A percentile compares a stretch with the other conserved stretches of the same genome.
phyloP scores from a whole-genome alignment of 2,797 vertebrate species.

The Agapornis canus region DNA sequence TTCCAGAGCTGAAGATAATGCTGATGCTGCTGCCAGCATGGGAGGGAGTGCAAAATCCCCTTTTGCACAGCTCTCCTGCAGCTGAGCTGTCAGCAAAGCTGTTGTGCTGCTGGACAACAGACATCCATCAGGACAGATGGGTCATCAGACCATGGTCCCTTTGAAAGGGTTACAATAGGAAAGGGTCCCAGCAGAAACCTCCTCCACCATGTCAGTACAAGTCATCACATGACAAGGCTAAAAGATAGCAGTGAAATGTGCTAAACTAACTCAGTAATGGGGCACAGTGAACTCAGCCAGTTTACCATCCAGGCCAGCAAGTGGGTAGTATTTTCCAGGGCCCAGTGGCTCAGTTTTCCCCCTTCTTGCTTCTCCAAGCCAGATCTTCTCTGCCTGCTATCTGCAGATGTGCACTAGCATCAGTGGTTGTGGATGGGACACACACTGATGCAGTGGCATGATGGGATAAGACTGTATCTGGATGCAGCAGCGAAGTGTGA shows the following conservation, averaged over 20 bases:
- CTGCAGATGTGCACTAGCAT: neutral
- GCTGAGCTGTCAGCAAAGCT: neutral
- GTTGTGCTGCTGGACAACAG: neutral
- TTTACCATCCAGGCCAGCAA: neutral
- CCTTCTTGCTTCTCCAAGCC: neutral
- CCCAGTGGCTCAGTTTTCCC: neutral
- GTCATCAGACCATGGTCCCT: neutral
- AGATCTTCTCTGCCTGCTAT: neutral
- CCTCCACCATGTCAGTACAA: rapidly evolving
- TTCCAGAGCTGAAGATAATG: neutral
- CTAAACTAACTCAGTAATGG: neutral
- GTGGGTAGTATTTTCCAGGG: neutral
- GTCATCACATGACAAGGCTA: neutral
- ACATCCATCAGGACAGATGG: neutral
- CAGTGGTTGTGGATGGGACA: neutral
- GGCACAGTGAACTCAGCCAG: neutral
- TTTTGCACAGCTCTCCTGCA: neutral
- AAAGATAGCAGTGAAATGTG: neutral
- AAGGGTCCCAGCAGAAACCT: neutral
- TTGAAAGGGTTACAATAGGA: neutral
- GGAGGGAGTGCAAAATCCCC: neutral
- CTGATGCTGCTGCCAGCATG: neutral
- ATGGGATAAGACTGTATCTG: neutral
- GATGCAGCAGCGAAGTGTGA: neutral
- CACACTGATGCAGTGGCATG: rapidly evolving